Conservation (phyloP, 1,140 invertebrate genomes). For the Trachelipus rathkii region DNA sequence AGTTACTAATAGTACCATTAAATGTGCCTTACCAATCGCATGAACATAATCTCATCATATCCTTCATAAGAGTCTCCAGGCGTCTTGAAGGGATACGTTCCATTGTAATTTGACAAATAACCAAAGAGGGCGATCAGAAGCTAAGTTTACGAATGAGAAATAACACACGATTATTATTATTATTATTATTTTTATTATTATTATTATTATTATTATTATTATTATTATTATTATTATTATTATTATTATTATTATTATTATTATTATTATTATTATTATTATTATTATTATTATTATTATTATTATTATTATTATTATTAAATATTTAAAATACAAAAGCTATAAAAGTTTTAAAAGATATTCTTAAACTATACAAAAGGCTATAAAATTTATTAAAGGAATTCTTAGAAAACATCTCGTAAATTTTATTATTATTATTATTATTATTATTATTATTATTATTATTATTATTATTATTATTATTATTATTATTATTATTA, state of each 20-base stretch:
- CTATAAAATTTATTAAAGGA: too few relatives aligned
- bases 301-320: slow-evolving; percentile 22
- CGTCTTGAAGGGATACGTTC: slow-evolving; percentile 55
- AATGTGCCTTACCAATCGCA: slow-evolving; percentile 49
- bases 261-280: slow-evolving; percentile 29
- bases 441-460: slow-evolving; percentile 18
- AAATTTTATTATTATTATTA: too few relatives aligned
- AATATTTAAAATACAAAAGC: too few relatives aligned
- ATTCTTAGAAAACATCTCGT: too few relatives aligned
- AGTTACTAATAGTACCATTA: too few relatives aligned
- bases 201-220: too few relatives aligned
- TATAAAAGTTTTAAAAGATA: too few relatives aligned
- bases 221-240: too few relatives aligned
- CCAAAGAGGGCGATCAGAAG: slow-evolving; percentile 56
- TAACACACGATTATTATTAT: not conserved
- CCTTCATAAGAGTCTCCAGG: slow-evolving; percentile 52
- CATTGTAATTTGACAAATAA: slow-evolving; percentile 55
- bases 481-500: slow-evolving; percentile 12
- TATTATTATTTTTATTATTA: too few relatives aligned
- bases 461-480: slow-evolving; percentile 30
- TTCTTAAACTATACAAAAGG: too few relatives aligned
- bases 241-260: slow-evolving; percentile 19
- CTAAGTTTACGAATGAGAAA: slow-evolving; percentile 46
- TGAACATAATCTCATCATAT: slow-evolving; percentile 52
- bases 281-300: slow-evolving; percentile 13